Conservation (phyloP, 2,113 vertebrate genomes). For the Corynorhinus townsendii region DNA sequence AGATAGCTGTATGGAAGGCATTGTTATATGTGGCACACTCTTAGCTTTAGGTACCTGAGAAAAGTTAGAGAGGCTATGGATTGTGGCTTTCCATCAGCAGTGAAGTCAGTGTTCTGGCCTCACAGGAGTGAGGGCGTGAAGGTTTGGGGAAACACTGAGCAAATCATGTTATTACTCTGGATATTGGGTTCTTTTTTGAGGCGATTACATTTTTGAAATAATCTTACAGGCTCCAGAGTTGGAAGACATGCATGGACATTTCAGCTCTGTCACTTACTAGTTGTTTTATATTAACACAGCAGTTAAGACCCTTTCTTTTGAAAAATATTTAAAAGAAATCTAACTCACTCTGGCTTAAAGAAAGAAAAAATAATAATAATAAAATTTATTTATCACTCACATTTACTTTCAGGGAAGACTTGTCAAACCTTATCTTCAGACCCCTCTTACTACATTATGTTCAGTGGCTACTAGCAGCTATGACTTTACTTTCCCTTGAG, state of each 20-base stretch:
- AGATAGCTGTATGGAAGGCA: not conserved
- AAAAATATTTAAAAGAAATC: not conserved
- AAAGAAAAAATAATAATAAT: not conserved
- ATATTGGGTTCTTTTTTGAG: not conserved
- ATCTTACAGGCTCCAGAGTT: not conserved
- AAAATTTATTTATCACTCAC: not conserved
- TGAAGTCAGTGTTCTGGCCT: not conserved
- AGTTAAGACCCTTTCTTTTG: not conserved
- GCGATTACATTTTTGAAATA: not conserved
- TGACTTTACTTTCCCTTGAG: not conserved
- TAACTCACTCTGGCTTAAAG: not conserved
- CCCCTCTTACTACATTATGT: not conserved
- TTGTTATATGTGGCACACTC: not conserved
- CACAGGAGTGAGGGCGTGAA: rapidly evolving
- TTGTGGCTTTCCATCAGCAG: not conserved
- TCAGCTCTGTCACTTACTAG: not conserved
- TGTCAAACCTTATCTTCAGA: not conserved
- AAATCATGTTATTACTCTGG: not conserved
- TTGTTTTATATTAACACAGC: not conserved
- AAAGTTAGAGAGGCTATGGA: not conserved
- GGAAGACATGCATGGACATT: not conserved
- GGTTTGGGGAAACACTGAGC: not conserved
- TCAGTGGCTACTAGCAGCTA: not conserved
- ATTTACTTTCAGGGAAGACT: not conserved
- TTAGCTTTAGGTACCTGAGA: not conserved